These are phyloP conservation scores for Drosophila subpulchrella DNA, from an alignment of 1,140 invertebrate species.

Conservation along the genomic window DNA sequence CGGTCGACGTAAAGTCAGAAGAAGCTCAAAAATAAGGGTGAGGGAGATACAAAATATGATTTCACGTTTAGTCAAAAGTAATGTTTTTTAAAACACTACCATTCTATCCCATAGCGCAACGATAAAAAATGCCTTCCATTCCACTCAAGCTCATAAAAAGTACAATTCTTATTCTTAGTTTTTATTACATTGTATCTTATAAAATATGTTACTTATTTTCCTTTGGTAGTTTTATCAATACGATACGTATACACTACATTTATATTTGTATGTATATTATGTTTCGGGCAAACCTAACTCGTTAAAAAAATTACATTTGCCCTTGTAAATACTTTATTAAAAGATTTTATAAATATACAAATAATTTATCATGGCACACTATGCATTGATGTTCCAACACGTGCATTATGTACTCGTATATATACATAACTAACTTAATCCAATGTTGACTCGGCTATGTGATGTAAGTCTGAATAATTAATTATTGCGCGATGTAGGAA, in stretches of 20 bases:
- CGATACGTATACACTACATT: conserved; percentile 77
- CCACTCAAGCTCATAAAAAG: conserved; percentile 10
- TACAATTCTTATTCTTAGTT: conserved; percentile 70
- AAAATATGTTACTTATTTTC: conserved; percentile 75
- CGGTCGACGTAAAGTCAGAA: no score
- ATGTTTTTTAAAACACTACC: neutral
- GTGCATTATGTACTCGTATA: conserved; percentile 41
- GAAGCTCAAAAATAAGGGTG: no score
- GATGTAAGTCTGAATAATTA: conserved; percentile 94
- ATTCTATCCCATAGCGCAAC: neutral
- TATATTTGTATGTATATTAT: conserved; percentile 71
- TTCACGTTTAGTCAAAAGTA: neutral
- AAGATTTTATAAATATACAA: conserved; percentile 74
- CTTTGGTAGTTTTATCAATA: conserved; percentile 78
- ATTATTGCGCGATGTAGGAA: conserved; percentile 95
- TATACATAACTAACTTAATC: conserved; percentile 66
- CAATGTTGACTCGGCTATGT: conserved; percentile 86
- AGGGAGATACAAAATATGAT: no score
- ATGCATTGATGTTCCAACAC: conserved; percentile 42
- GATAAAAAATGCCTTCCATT: neutral
- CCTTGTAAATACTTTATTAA: conserved; percentile 68
- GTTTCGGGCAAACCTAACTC: conserved; percentile 63
- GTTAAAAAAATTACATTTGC: conserved; percentile 67
- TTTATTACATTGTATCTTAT: conserved; percentile 74
- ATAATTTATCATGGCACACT: conserved; percentile 68